Base-by-base conservation (phyloP, 2,797 vertebrate genomes). In the Nothura maculosa region DNA sequence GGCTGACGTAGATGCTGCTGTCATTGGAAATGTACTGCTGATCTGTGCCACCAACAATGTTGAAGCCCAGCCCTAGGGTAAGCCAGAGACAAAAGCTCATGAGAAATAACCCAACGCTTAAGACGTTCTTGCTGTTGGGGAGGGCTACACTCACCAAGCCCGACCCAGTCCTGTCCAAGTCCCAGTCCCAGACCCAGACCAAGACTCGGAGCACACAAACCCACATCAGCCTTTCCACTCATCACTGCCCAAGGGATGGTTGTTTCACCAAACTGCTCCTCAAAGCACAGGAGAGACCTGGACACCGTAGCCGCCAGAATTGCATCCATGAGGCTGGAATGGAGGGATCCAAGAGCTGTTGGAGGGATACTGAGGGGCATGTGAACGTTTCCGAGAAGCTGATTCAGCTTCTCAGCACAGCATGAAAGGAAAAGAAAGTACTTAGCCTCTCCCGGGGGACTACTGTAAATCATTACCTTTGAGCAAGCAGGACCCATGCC, bases 1-100 rank as follows among this genome's bases (percentile, higher is more conserved):
- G 98, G 94, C 98, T 98, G 96, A 99, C 99, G 89, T 98, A 99
- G 93, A 99, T 99, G 89, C 99, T 98, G 60, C 75, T 98, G 97
- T 99, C 99, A 45, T 99, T 98, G 91, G 97, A 92, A n/a, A 98
- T 50, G 90, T 98, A 98, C 93, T 98, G 99, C 93, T 99, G 99
- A 96, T 99, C 99, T 94, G 98, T 97, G 77, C 99, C 99, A 57
- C 99, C 99, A 45, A 99, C 98, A 83, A 99, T 99, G 95, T 99
- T 99, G 98, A 99, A 99, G 68, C 99, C 99, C 94, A 99, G 94
- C 63, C 99, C 99, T 99, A 93, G 73, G 85, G 97, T 92, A 96
- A 86, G 88, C 43, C 94, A 82, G 94, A 91, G 79, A 96, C 72
- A 97, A 91, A 91, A 97, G 63, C 38, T 61, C 45, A 87, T 95